Conservation (phyloP, 2,888 invertebrate species). For the Scaptomyza cyrtandrae region DNA sequence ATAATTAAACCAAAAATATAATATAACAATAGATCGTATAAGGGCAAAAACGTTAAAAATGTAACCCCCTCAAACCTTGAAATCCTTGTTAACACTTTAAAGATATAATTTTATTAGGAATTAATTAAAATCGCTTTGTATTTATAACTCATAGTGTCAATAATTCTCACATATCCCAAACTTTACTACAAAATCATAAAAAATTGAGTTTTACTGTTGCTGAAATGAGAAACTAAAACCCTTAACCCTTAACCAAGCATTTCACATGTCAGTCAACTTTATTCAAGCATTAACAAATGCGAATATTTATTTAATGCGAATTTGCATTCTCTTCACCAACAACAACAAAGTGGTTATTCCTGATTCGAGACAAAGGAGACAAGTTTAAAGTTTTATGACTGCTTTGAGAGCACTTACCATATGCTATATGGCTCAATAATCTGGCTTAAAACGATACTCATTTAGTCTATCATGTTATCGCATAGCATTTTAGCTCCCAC, state of each 20-base stretch:
- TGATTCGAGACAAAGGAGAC: conserved; percentile 24
- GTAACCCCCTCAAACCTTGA: too few species aligned
- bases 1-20: too few species aligned
- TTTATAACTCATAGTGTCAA: too few species aligned
- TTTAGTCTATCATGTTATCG: conserved; percentile 71
- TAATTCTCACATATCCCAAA: neutral
- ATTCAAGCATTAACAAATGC: conserved; percentile 1
- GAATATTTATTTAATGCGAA: conserved; percentile 5
- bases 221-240: neutral
- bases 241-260: neutral
- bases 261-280: neutral
- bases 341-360: conserved; percentile 13
- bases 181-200: neutral
- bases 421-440: conserved; percentile 66
- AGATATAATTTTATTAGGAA: too few species aligned
- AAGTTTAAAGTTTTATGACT: neutral
- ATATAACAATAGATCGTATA: too few species aligned
- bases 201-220: neutral
- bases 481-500: conserved; percentile 59
- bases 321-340: neutral
- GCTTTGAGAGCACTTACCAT: conserved; percentile 20
- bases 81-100: too few species aligned
- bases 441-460: conserved; percentile 51
- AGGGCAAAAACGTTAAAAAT: too few species aligned
- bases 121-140: too few species aligned